Conservation (phyloP, 2,888 invertebrate species). For the Thelaira solivaga region DNA sequence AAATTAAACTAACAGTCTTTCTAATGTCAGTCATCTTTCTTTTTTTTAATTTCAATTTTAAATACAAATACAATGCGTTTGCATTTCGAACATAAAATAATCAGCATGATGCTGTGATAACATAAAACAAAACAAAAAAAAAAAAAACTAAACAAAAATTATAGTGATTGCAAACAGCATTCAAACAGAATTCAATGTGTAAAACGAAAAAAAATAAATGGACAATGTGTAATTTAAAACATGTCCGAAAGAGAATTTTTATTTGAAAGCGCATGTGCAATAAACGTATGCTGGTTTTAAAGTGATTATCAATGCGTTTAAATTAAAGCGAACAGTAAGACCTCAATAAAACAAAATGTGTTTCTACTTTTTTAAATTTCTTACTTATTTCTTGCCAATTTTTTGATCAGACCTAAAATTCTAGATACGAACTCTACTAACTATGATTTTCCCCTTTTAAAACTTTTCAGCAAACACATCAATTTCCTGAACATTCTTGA, state of each 20-base stretch:
- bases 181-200: too few species aligned
- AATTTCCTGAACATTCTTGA: too few species aligned
- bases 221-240: neutral
- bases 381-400: too few species aligned
- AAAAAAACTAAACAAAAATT: neutral
- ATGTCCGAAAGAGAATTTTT: neutral
- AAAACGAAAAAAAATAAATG: neutral
- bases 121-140: neutral
- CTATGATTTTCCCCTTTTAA: too few species aligned
- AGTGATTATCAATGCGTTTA: neutral
- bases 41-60: constrained; percentile 17
- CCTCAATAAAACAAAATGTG: neutral
- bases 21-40: constrained; percentile 8
- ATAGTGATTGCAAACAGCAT: neutral
- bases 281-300: constrained; percentile 15
- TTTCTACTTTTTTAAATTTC: neutral
- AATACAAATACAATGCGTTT: too few species aligned
- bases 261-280: constrained; percentile 29
- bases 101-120: constrained; percentile 14
- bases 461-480: too few species aligned
- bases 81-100: constrained; percentile 11
- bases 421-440: too few species aligned
- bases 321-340: neutral
- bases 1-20: neutral
- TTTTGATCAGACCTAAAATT: too few species aligned